These are phyloP conservation scores for Aporophyla lueneburgensis DNA, from an alignment of 2,888 invertebrate genomes.

Conservation along the genomic window DNA sequence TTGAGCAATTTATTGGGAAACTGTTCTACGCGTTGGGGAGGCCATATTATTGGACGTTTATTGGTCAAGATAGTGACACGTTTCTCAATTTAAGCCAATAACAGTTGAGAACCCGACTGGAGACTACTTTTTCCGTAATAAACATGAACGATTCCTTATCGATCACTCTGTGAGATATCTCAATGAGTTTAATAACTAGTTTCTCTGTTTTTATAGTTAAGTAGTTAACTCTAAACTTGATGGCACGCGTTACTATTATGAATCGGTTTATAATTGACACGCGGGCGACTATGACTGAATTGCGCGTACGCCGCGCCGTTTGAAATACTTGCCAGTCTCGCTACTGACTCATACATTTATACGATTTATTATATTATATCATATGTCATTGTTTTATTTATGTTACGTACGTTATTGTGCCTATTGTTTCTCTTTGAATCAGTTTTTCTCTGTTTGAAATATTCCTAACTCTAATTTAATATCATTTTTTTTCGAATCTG, in stretches of 20 bases:
- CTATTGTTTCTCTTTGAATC: neutral
- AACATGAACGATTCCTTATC: neutral
- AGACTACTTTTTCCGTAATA: neutral
- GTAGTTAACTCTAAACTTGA: neutral
- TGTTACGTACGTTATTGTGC: constrained; percentile 7
- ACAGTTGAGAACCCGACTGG: neutral
- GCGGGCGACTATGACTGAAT: constrained; percentile 1
- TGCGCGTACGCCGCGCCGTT: constrained; percentile 39
- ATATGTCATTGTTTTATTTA: constrained; percentile 17
- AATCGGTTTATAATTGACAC: constrained; percentile 47
- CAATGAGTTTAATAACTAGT: neutral
- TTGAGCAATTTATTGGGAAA: neutral
- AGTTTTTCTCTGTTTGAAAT: neutral
- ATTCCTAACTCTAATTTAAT: neutral
- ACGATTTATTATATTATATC: constrained; percentile 9
- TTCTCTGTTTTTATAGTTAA: constrained; percentile 15
- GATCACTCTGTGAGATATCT: neutral
- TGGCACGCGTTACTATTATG: constrained; percentile 26
- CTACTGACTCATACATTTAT: constrained; percentile 19
- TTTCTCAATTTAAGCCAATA: neutral
- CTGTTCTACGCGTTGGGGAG: neutral
- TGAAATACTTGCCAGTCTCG: neutral
- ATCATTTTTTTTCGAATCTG: too few species aligned
- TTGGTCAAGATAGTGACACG: neutral
- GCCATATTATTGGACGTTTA: neutral